These are phyloP conservation scores for Plecturocebus donacophilus DNA, from an alignment of 2,113 vertebrate species.

Conservation along the genomic window DNA sequence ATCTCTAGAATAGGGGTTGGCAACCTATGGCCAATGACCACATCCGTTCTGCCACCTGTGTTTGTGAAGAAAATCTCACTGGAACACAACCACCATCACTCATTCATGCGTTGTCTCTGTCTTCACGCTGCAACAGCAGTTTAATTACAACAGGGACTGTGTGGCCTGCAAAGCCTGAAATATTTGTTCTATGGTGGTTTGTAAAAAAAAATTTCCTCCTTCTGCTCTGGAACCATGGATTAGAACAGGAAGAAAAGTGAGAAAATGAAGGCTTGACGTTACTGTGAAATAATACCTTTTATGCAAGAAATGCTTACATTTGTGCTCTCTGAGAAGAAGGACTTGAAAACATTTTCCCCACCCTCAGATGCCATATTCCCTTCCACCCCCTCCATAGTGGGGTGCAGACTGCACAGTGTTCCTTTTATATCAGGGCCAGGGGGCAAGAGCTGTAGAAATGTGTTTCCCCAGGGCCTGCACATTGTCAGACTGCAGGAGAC, in stretches of 20 bases:
- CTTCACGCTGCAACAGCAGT: not conserved
- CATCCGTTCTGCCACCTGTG: not conserved
- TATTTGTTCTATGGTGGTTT: not conserved
- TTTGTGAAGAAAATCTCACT: not conserved
- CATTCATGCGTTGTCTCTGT: not conserved
- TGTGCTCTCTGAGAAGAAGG: not conserved
- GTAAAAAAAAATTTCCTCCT: too few species aligned
- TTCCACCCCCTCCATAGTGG: not conserved
- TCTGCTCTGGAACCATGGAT: not conserved
- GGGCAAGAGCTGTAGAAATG: not conserved
- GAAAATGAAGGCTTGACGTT: not conserved
- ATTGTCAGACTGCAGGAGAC: not conserved
- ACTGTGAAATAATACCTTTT: not conserved
- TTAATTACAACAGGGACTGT: not conserved
- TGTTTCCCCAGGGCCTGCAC: not conserved
- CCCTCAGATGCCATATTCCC: not conserved
- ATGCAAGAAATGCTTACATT: not conserved
- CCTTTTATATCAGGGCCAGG: not conserved
- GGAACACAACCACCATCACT: not conserved
- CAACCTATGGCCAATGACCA: too few species aligned
- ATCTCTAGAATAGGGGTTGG: not conserved
- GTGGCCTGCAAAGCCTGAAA: not conserved
- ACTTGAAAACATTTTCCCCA: not conserved
- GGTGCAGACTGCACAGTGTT: not conserved
- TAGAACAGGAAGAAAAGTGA: not conserved